Conservation (phyloP, 2,113 vertebrate species). For the Terrapene triunguis region DNA sequence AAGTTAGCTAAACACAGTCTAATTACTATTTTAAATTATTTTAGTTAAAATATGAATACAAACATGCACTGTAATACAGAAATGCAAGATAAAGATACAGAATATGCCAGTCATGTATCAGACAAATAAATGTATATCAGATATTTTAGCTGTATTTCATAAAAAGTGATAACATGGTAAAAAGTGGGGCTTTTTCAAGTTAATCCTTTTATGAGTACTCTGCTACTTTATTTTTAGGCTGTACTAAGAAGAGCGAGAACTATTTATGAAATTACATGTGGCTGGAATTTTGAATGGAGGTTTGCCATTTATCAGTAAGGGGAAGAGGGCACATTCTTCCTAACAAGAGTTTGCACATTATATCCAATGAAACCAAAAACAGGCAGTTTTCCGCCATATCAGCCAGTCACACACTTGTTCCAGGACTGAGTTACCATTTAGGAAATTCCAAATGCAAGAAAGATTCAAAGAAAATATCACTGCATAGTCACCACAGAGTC, state of each 20-base stretch:
- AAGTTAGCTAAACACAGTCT: background rate
- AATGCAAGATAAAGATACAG: background rate
- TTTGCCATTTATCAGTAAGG: background rate
- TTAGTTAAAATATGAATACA: background rate
- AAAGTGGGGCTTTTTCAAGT: background rate
- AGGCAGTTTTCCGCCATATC: background rate
- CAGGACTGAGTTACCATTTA: accelerated
- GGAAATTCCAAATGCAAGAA: background rate
- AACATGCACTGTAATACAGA: background rate
- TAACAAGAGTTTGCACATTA: background rate
- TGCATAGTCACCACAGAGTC: background rate
- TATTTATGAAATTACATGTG: background rate
- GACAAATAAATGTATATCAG: background rate
- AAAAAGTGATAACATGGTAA: background rate
- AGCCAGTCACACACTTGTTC: background rate
- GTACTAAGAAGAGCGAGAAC: background rate
- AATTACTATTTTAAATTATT: background rate
- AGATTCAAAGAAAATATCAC: conserved; percentile 18
- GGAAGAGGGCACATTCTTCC: background rate
- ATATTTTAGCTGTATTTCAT: background rate
- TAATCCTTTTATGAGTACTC: background rate
- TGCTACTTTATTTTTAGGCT: background rate
- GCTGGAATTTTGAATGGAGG: background rate
- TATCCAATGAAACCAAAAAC: background rate
- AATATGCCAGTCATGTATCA: background rate